phyloP scores from a whole-genome alignment of 2,113 vertebrate species.

The Paradoxurus hermaphroditus region DNA sequence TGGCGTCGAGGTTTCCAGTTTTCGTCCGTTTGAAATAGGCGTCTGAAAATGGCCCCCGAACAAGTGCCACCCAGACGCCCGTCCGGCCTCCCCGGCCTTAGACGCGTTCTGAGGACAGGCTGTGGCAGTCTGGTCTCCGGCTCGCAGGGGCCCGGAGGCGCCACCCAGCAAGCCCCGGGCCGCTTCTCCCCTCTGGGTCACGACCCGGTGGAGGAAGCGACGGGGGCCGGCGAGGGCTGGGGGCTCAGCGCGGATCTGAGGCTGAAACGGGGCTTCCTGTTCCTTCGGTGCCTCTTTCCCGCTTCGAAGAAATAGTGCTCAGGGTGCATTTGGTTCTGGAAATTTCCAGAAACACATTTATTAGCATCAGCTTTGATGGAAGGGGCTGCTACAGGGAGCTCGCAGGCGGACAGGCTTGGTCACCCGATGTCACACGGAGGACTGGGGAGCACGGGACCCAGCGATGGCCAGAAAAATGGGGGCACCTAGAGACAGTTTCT shows the following conservation, averaged over 20 bases:
- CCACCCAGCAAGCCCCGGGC: background rate
- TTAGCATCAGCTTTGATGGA: background rate
- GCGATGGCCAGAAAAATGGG: background rate
- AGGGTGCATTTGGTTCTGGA: background rate
- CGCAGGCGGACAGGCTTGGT: no score
- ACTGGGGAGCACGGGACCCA: background rate
- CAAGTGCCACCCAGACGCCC: background rate
- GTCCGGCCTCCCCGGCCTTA: background rate
- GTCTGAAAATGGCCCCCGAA: background rate
- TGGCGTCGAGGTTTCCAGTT: background rate
- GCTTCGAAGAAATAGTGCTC: background rate
- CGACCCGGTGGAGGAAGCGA: background rate
- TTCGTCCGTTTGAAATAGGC: background rate
- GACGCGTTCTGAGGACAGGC: no score
- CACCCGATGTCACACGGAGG: background rate
- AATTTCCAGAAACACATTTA: background rate
- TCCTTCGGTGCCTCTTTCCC: background rate
- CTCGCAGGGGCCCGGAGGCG: background rate
- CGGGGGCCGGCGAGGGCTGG: background rate
- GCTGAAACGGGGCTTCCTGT: no score
- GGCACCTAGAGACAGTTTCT: background rate
- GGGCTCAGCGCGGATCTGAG: background rate
- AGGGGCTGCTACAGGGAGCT: background rate
- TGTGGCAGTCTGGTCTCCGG: background rate
- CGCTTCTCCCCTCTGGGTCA: background rate